phyloP scores from a whole-genome alignment of 2,113 vertebrate genomes.

The Scortum barcoo region DNA sequence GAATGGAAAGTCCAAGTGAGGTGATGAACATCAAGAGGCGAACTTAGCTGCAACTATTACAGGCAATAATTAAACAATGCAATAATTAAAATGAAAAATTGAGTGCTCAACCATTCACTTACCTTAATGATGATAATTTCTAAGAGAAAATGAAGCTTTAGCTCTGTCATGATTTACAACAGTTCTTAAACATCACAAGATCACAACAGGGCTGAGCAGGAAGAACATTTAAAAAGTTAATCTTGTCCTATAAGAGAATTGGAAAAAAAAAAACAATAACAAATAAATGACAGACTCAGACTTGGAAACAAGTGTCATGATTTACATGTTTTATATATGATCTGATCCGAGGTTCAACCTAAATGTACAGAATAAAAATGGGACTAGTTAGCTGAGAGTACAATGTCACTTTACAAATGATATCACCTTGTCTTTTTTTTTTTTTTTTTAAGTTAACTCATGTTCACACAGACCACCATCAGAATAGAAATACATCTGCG shows the following conservation, averaged over 20 bases:
- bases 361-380: conserved; percentile 93
- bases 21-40: background rate
- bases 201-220: background rate
- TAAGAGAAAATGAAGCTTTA: conserved; percentile 5
- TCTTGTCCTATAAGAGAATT: background rate
- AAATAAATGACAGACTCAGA: conserved; percentile 72
- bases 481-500: conserved; percentile 77
- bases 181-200: background rate
- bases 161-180: background rate
- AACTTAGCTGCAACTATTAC: conserved; percentile 2
- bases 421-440: conserved; percentile 45
- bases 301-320: conserved; percentile 87
- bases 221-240: background rate
- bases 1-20: background rate
- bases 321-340: conserved; percentile 93
- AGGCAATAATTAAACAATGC: no score
- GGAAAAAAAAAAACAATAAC: no score
- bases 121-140: conserved; percentile 66
- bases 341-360: conserved; percentile 86
- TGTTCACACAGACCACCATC: conserved; percentile 66
- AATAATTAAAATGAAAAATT: background rate
- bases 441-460: conserved; percentile 65
- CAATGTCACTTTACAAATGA: conserved; percentile 78
- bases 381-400: conserved; percentile 71
- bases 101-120: conserved; percentile 53